Evolutionary conservation across 2,113 vertebrate species (phyloP).

Genomic region (Eidolon helvum): DNA sequence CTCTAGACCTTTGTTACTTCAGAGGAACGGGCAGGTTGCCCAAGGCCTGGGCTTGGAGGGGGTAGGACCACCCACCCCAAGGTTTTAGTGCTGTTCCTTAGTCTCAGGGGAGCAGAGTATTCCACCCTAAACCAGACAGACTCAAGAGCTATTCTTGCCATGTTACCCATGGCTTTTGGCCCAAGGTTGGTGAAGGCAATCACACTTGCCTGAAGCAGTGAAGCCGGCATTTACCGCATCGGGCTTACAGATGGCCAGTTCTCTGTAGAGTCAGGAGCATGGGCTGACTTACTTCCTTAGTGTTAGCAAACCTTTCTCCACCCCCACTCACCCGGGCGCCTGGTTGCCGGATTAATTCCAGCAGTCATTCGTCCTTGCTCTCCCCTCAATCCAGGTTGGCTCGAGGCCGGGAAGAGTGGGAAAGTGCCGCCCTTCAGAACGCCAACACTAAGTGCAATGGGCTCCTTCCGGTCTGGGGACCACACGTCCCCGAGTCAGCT

Average conservation of each 20-base stretch:
- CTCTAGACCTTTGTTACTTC: not conserved
- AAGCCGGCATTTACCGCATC: fast-evolving
- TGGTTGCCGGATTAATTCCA: not conserved
- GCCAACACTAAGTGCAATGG: constrained; percentile 99
- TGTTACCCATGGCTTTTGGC: not conserved
- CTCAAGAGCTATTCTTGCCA: not conserved
- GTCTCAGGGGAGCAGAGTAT: not conserved
- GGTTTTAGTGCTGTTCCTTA: not conserved
- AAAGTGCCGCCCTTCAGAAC: constrained; percentile 97
- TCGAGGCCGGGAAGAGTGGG: constrained; percentile 97
- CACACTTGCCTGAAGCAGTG: not conserved
- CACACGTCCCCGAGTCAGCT: constrained; percentile 98
- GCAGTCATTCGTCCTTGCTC: not conserved
- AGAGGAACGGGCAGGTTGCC: not conserved
- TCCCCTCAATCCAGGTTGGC: constrained; percentile 86
- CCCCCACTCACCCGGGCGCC: not conserved
- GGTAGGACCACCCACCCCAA: not conserved
- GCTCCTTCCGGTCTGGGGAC: constrained; percentile 97
- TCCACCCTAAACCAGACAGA: not conserved
- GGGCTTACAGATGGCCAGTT: not conserved
- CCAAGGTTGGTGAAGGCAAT: not conserved
- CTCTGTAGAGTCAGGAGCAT: not conserved
- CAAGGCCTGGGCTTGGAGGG: not conserved
- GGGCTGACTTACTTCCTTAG: not conserved
- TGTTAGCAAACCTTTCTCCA: not conserved